Conservation (phyloP, 2,888 invertebrate species). For the Amphipyra tragopoginis region DNA sequence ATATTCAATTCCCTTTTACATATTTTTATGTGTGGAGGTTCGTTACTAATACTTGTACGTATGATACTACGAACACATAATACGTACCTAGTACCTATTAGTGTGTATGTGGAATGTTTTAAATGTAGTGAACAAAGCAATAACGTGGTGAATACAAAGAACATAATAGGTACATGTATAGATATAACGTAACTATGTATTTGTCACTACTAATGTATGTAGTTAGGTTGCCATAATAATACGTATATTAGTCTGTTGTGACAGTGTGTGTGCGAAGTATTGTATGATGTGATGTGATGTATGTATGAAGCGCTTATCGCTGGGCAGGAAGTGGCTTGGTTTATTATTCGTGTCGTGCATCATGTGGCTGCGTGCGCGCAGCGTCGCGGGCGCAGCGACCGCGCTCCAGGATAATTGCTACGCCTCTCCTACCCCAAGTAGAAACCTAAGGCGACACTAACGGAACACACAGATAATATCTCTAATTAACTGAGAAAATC, state of each 20-base stretch:
- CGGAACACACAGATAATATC: slow-evolving; percentile 79
- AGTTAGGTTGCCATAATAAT: slow-evolving; percentile 61
- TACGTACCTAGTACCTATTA: slow-evolving; percentile 17
- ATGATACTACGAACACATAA: slow-evolving; percentile 30
- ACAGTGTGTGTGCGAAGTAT: slow-evolving; percentile 61
- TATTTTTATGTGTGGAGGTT: slow-evolving; percentile 8
- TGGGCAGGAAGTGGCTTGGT: slow-evolving; percentile 88
- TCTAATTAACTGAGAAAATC: slow-evolving; percentile 77
- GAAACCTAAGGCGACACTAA: slow-evolving; percentile 76
- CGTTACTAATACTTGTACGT: slow-evolving; percentile 7
- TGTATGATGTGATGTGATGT: slow-evolving; percentile 75
- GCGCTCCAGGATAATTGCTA: slow-evolving; percentile 80
- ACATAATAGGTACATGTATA: slow-evolving; percentile 43
- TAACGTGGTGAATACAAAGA: slow-evolving; percentile 58
- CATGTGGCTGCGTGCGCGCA: slow-evolving; percentile 79
- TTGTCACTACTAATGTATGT: slow-evolving; percentile 57
- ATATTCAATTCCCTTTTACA: slow-evolving; percentile 8
- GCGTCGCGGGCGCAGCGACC: slow-evolving; percentile 70
- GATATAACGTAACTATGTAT: slow-evolving; percentile 51
- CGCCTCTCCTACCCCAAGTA: slow-evolving; percentile 57
- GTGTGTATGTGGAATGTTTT: slow-evolving; percentile 43
- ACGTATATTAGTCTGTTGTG: slow-evolving; percentile 59
- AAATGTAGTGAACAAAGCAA: slow-evolving; percentile 58
- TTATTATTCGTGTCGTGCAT: slow-evolving; percentile 89
- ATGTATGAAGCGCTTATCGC: slow-evolving; percentile 84